Evolutionary conservation across 2,888 invertebrate species (phyloP), one percentile per base, ranked within the genome.

Genomic region (Protodeltote pygarga): DNA sequence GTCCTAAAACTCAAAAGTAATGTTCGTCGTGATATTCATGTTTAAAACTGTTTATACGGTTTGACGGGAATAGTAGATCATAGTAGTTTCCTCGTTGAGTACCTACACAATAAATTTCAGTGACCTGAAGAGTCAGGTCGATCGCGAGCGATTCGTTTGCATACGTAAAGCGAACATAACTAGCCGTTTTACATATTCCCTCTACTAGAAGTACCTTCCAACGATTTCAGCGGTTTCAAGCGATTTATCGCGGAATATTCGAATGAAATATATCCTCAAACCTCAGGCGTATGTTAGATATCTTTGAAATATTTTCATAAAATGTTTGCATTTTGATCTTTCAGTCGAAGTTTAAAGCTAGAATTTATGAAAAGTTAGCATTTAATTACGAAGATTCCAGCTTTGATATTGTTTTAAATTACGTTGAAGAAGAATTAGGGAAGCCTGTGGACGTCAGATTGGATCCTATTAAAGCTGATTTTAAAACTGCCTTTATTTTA

Each of bases 101-200:
- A n/a, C n/a, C n/a, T n/a, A 44, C 32, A 42, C 38, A 46, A 47
- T 58, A 66, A 66, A 69, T 54, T 60, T 21, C 55, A 49, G 50
- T 60, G 65, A 58, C 67, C 62, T 44, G 54, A 53, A 57, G 48
- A 52, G 41, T 50, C 54, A 52, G 64, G 45, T 53, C 62, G 33
- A 49, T 65, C 39, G 35, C 28, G 33, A 42, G 40, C 46, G 37
- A 49, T 63, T 49, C 59, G 39, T 59, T 58, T 42, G 39, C 53
- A 59, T 58, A 46, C 33, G 42, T 63, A 48, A 58, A 46, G 38
- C 41, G 19, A 9, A 9, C 23, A 16, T 40, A 42, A 42, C 39
- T 37, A 42, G 33, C 40, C n/a, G 23, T 13, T 42, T 42, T 34
- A 50, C 42, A 17, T 41, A 16, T 20, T 23, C 25, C 15, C 29